phyloP scores from a whole-genome alignment of 1,140 invertebrate species.

The Xylocopa sonorina region DNA sequence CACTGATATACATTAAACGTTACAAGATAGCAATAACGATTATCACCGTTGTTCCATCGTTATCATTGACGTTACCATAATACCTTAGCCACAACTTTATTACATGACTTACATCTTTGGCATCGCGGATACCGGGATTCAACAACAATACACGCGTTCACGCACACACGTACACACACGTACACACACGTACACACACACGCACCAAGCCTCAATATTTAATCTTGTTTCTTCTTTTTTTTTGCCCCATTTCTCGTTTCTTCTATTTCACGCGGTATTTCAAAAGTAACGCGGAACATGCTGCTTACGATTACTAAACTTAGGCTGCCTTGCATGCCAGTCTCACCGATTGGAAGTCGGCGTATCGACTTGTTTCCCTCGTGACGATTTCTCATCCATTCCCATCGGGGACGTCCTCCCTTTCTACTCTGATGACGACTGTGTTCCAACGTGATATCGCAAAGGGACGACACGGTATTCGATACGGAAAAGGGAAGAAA shows the following conservation, averaged over 20 bases:
- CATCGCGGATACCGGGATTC: slow-evolving; percentile 66
- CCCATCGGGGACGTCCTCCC: no score
- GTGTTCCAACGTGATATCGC: no score
- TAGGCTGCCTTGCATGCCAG: slow-evolving; percentile 31
- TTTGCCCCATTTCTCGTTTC: background rate
- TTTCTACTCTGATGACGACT: background rate
- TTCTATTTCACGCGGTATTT: background rate
- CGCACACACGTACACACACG: slow-evolving; percentile 10
- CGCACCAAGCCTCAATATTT: slow-evolving; percentile 44
- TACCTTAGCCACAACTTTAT: slow-evolving; percentile 64
- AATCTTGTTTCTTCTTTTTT: slow-evolving; percentile 27
- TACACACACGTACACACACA: slow-evolving; percentile 25
- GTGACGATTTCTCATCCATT: background rate
- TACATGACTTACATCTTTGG: slow-evolving; percentile 68
- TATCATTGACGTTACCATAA: slow-evolving; percentile 59
- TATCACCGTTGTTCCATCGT: slow-evolving; percentile 61
- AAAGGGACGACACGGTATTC: no score
- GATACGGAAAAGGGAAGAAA: no score
- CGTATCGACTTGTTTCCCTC: background rate
- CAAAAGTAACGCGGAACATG: slow-evolving; percentile 55
- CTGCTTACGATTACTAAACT: slow-evolving; percentile 47
- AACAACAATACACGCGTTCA: slow-evolving; percentile 51
- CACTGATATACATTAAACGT: slow-evolving; percentile 81
- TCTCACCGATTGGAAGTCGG: background rate
- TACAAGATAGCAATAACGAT: slow-evolving; percentile 77